Base-by-base conservation (phyloP, 37 sponge, comb jelly and placozoan species). In the Mnemiopsis leidyi region DNA sequence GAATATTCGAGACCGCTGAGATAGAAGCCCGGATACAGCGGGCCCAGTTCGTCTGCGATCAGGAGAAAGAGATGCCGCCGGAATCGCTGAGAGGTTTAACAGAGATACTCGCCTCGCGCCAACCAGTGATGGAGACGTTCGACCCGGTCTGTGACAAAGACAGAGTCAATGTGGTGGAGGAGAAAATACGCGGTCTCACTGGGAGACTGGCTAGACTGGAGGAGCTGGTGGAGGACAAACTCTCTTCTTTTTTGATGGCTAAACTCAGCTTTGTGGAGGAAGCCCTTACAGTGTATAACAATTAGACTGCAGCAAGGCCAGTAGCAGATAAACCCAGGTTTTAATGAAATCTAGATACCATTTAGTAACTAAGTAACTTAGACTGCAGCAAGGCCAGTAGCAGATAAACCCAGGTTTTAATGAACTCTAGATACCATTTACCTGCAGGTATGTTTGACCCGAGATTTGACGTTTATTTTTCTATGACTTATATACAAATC, bases 101-200 rank as follows among this genome's bases (percentile, higher is more conserved):
- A 71, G n/a, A n/a, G 20, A 28, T 5, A 23, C n/a, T 71, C 7
- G 30, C 30, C 2, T 23, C 75, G 3, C 3, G n/a, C n/a, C 75
- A 71, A 25, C 75, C 75, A n/a, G 3, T 71, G 30, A n/a, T 7
- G n/a, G 30, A 71, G n/a, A 23, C n/a, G 3, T 71, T 71, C 30
- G 75, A 71, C 75, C 75, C 75, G 7, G 75, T 71, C n/a, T 71
- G 75, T 71, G 75, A 71, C 20, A 71, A 25, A 28, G 75, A 71
- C 3, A 71, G 30, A 25, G 30, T 71, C n/a, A 71, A 18, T 28
- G 75, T 71, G 30, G 30, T 71, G 26, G 75, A 71, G 75, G 75
- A 71, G n/a, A 5, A 25, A 25, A 28, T 71, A 2, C 5, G n/a
- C n/a, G 26, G 26, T n/a, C 75, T 71, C 3, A 71, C 2, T 71